Conservation (phyloP, 2,113 vertebrate genomes). For the Sylvia atricapilla region DNA sequence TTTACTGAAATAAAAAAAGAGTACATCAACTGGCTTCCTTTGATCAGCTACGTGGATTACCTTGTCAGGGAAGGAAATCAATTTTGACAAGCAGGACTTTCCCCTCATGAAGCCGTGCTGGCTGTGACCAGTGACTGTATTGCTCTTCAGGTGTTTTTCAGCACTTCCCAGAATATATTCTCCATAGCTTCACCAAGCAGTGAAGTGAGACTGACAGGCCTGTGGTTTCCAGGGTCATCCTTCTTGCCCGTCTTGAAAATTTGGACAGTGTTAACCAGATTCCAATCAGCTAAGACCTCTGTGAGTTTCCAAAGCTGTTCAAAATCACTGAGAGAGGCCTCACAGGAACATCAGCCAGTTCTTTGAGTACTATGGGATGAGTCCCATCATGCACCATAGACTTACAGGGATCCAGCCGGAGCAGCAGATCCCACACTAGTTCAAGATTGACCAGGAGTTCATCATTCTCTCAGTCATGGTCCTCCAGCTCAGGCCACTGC, state of each 20-base stretch:
- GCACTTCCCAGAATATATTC: not conserved
- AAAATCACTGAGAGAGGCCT: not conserved
- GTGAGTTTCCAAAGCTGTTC: not conserved
- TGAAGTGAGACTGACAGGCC: not conserved
- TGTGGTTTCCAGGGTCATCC: not conserved
- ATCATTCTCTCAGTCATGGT: not conserved
- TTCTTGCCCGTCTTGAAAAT: not conserved
- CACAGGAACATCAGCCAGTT: not conserved
- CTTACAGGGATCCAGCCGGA: not conserved
- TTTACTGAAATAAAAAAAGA: not conserved
- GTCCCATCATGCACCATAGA: no score
- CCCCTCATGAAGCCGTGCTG: fast-evolving
- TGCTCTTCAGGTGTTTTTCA: not conserved
- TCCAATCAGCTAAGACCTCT: not conserved
- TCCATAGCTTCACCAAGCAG: not conserved
- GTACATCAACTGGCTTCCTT: not conserved
- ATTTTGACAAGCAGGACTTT: not conserved
- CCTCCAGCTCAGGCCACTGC: not conserved
- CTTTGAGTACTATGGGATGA: not conserved
- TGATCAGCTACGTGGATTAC: not conserved
- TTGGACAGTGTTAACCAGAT: not conserved
- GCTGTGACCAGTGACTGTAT: not conserved
- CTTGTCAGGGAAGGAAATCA: not conserved
- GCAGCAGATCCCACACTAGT: not conserved
- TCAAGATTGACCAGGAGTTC: not conserved